Base-by-base conservation (phyloP, 2,797 vertebrate species). In the Pseudomugil gertrudae region DNA sequence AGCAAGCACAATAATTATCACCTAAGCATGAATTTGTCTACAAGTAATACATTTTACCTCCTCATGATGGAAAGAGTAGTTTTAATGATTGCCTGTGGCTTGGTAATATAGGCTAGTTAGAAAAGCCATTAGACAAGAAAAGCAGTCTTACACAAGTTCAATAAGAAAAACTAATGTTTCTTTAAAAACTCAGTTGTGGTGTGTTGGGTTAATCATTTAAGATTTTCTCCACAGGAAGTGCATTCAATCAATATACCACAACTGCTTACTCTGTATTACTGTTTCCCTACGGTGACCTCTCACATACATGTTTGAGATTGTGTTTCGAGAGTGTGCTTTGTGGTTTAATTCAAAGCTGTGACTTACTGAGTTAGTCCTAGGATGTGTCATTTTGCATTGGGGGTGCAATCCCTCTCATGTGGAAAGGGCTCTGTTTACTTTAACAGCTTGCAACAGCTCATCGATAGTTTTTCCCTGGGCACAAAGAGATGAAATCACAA, bases 351-450 rank as follows among this genome's bases (percentile, higher is more conserved):
- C 63, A 67, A 66, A 81, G 68, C 76, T 69, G 75, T 76, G 75
- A 67, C 75, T 79, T 71, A 74, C 76, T 74, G 79, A 83, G 80
- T 77, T 63, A 47, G 75, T 67, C 70, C 70, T 66, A 40, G 33
- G 72, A 78, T 72, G 63, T 70, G 81, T 87, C 84, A 52, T 86
- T 77, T 73, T 14, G 17, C n/a, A 59, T 84, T 63, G 67, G 3
- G 70, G 65, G 80, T 74, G 66, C 76, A 80, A 80, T 88, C 71
- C 73, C 79, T 89, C 80, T 76, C 29, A 62, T n/a, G 75, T 59
- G 69, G 72, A 77, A 69, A 68, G 59, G 71, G 55, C 76, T 83
- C 63, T 53, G 35, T 86, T 84, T 75, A 83, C 84, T 89, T 83
- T 83, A 85, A 79, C 80, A 60, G 72, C 21, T 75, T 58, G 56